Percentiles rank a stretch among this genome's conserved stretches.
phyloP scores from a whole-genome alignment of 2,797 vertebrate species.

The Chelon labrosus region DNA sequence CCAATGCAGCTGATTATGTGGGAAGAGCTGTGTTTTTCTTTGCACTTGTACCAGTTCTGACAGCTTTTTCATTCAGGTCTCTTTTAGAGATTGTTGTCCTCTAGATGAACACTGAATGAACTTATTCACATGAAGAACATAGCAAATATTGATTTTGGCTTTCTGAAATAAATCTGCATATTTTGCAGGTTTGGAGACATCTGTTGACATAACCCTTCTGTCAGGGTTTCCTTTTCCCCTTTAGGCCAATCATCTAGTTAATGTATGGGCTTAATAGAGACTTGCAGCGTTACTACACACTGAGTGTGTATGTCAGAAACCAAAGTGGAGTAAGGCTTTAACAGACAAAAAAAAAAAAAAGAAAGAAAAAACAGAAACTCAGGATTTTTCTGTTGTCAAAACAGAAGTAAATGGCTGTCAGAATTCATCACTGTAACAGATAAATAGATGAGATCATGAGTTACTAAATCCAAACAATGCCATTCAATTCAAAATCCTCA shows the following conservation, averaged over 20 bases:
- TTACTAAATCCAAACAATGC: constrained; percentile 22
- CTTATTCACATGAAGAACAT: neutral
- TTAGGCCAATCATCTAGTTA: too few relatives aligned
- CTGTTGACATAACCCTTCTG: too few relatives aligned
- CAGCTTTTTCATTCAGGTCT: neutral
- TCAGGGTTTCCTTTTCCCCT: too few relatives aligned
- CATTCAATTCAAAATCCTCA: neutral
- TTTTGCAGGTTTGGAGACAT: neutral
- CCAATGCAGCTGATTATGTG: neutral
- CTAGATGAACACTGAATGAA: neutral
- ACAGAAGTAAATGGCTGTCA: neutral
- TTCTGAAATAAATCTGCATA: neutral
- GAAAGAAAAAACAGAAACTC: neutral
- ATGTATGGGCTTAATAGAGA: too few relatives aligned
- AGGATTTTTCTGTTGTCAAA: neutral
- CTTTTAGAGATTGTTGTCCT: neutral
- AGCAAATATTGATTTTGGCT: neutral
- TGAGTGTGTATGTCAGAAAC: neutral
- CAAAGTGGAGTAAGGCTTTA: neutral
- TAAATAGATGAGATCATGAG: neutral
- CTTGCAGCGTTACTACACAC: neutral
- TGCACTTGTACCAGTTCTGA: neutral
- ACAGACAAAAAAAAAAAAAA: neutral
- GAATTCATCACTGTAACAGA: neutral
- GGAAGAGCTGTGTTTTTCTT: neutral